phyloP scores from a whole-genome alignment of 2,797 vertebrate genomes.

The Geotria australis region DNA sequence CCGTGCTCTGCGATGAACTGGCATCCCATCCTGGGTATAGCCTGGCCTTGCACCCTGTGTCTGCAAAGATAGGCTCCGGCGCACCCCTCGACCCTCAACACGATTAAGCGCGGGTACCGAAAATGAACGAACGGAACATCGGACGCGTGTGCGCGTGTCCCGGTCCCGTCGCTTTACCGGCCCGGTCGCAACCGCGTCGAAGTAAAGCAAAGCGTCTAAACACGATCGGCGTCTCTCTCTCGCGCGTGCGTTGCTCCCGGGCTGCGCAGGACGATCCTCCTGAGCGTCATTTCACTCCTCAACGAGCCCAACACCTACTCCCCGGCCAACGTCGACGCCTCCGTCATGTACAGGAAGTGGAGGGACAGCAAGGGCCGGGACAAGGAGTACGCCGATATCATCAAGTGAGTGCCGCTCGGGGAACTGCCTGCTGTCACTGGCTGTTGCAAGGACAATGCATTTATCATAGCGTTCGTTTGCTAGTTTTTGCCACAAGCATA shows the following conservation, averaged over 20 bases:
- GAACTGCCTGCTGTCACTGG: not conserved
- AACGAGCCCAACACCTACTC: conserved; percentile 98
- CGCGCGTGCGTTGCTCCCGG: not conserved
- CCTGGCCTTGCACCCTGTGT: too few relatives aligned
- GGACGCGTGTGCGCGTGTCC: too few relatives aligned
- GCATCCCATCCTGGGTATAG: too few relatives aligned
- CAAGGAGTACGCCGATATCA: conserved; percentile 91
- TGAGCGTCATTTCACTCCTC: conserved; percentile 89
- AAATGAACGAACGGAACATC: too few relatives aligned
- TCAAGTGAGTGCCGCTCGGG: conserved; percentile 25
- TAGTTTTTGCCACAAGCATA: too few relatives aligned
- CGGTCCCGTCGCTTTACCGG: too few relatives aligned
- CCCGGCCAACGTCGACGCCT: conserved; percentile 81
- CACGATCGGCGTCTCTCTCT: too few relatives aligned
- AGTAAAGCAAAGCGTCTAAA: not conserved
- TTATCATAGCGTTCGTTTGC: too few relatives aligned
- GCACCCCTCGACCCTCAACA: too few relatives aligned
- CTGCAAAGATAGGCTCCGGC: too few relatives aligned
- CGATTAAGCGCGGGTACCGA: too few relatives aligned
- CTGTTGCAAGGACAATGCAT: not conserved
- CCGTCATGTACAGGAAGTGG: conserved; percentile 98
- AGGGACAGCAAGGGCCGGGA: conserved; percentile 98
- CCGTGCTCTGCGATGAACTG: too few relatives aligned
- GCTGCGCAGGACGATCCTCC: conserved; percentile 49
- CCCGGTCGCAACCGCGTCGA: not conserved